These are phyloP conservation scores for Salpingus planirostris DNA, from an alignment of 2,888 invertebrate species.

Conservation along the genomic window DNA sequence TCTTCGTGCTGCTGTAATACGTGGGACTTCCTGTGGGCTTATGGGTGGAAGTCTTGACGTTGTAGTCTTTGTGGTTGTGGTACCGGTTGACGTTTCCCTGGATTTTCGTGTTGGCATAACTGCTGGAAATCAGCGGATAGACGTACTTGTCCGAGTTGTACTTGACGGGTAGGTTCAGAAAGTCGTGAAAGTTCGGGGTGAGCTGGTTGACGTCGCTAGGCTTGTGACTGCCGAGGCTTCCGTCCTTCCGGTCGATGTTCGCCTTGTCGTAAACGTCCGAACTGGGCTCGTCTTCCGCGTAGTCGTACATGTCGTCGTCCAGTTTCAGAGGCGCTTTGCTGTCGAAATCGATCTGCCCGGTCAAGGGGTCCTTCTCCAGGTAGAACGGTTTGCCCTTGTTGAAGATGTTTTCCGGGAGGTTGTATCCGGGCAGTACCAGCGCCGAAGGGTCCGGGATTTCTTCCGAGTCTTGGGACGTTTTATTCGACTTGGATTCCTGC, in stretches of 20 bases:
- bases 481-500: too few species aligned
- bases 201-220: constrained; percentile 55
- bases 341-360: constrained; percentile 55
- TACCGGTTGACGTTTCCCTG: constrained; percentile 54
- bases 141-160: constrained; percentile 61
- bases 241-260: constrained; percentile 43
- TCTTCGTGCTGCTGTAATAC: constrained; percentile 29
- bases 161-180: constrained; percentile 57
- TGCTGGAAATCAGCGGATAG: constrained; percentile 60
- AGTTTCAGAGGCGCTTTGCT: constrained; percentile 42
- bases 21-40: constrained; percentile 37
- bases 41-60: constrained; percentile 30
- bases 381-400: constrained; percentile 64
- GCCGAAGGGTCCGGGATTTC: constrained; percentile 39
- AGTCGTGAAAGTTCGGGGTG: constrained; percentile 58
- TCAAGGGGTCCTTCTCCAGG: constrained; percentile 58
- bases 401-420: constrained; percentile 50
- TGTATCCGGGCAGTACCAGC: constrained; percentile 39
- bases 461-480: too few species aligned
- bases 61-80: constrained; percentile 41
- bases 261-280: constrained; percentile 35
- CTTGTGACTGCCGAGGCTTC: constrained; percentile 36
- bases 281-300: constrained; percentile 30
- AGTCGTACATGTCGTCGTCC: constrained; percentile 29
- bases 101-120: constrained; percentile 63